Conservation (phyloP, 1,140 invertebrate species). For the Ephestia elutella region DNA sequence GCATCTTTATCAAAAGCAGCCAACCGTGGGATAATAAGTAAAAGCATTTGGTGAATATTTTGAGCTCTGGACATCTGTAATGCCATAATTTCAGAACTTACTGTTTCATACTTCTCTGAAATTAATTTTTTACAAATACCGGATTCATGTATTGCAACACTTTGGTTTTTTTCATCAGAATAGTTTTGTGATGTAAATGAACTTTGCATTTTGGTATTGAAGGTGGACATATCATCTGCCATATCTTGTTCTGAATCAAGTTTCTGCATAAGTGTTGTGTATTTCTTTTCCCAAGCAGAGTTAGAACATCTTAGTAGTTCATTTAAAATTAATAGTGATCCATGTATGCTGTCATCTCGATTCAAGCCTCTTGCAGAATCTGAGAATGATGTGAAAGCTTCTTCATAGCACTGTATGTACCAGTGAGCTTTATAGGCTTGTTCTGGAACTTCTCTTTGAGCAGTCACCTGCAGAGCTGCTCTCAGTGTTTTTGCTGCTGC, state of each 20-base stretch:
- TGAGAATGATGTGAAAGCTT: conserved; percentile 85
- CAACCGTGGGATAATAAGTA: conserved; percentile 91
- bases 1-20: conserved; percentile 92
- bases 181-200: conserved; percentile 80
- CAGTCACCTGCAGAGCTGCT: conserved; percentile 93
- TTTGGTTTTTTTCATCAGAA: conserved; percentile 59
- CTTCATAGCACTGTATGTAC: conserved; percentile 94
- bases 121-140: conserved; percentile 89
- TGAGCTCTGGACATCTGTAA: conserved; percentile 84
- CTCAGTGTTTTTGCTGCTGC: conserved; percentile 93
- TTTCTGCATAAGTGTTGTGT: conserved; percentile 80
- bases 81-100: conserved; percentile 86
- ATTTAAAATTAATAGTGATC: conserved; percentile 93
- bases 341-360: conserved; percentile 94
- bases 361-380: conserved; percentile 82
- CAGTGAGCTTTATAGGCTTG: conserved; percentile 91
- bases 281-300: conserved; percentile 88
- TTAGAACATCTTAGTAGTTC: conserved; percentile 96
- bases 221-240: conserved; percentile 73
- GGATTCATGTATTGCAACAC: conserved; percentile 83
- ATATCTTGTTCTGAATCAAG: conserved; percentile 64
- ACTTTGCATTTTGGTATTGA: conserved; percentile 72
- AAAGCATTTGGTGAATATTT: conserved; percentile 91
- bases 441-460: conserved; percentile 93
- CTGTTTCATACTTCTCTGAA: conserved; percentile 87